Base-by-base conservation (phyloP, 2,888 invertebrate genomes). In the Leptinotarsa juncta region DNA sequence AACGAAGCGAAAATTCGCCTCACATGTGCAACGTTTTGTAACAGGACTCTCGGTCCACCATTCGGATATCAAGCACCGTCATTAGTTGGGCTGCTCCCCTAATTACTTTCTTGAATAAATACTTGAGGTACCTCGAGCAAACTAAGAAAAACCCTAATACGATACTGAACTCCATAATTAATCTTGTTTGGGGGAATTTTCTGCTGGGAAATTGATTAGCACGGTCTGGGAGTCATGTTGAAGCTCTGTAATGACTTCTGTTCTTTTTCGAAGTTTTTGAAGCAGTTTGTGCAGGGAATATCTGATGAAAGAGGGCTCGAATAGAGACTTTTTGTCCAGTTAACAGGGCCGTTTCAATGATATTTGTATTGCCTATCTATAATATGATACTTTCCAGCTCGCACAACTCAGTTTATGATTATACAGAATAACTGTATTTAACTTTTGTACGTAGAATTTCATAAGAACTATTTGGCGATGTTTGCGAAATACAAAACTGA, bases 31-130 rank as follows among this genome's bases (percentile, higher is more conserved):
- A 57, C 67, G 70, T 72, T 72, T 57, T 67, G 74, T 60, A 60
- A 48, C 57, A 72, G 70, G 69, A 70, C 73, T 65, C 72, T 77
- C 67, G 72, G 72, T 71, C 49, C 68, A 72, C 72, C 73, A 73
- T 70, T 72, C 74, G 69, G 67, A 65, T 77, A 81, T 78, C 78
- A 62, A 71, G 70, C 73, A 73, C 71, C 75, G 69, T 77, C 77
- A 77, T 79, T 76, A 79, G 76, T 67, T 70, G 57, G 71, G 68
- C 62, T 73, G 73, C 77, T 66, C 68, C 71, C 75, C 78, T 79
- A 78, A 79, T 79, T 79, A 76, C 79, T 79, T 79, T 71, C 75
- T 72, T 76, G 70, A 75, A 76, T 75, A 79, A 78, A 79, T 72
- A 79, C 78, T 77, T 23, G 67, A 66, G 50, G 23, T 71, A 62